Evolutionary conservation across 2,888 invertebrate genomes (phyloP).

Genomic region (Drosophila multiciliata): DNA sequence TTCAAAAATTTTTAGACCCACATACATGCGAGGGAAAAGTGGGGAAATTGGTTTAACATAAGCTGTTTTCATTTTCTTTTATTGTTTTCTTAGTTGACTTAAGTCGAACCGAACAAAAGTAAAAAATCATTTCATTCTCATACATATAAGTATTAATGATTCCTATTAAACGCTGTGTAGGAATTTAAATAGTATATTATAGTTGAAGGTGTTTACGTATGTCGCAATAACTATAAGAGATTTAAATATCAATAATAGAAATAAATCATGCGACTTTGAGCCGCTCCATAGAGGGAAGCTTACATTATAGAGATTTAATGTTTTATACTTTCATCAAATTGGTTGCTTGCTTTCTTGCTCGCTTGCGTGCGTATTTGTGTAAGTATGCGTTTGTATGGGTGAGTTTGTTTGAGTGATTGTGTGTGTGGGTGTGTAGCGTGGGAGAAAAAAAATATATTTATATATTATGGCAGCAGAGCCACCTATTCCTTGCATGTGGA

Average conservation of each 20-base stretch:
- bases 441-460: conserved; percentile 7
- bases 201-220: conserved; percentile 48
- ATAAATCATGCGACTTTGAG: conserved; percentile 73
- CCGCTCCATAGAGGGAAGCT: conserved; percentile 61
- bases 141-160: conserved; percentile 64
- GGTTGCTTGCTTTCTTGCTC: conserved; percentile 52
- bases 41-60: conserved; percentile 67
- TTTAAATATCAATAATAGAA: conserved; percentile 62
- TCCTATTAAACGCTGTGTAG: conserved; percentile 49
- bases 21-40: conserved; percentile 65
- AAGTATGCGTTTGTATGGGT: conserved; percentile 28
- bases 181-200: conserved; percentile 62
- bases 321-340: conserved; percentile 61
- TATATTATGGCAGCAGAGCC: conserved; percentile 13
- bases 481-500: conserved; percentile 87
- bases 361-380: conserved; percentile 55
- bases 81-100: conserved; percentile 35
- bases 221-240: conserved; percentile 76
- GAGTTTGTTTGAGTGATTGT: conserved; percentile 24
- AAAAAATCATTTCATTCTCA: conserved; percentile 56
- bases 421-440: conserved; percentile 20
- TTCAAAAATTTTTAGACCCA: conserved; percentile 74
- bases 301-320: conserved; percentile 53
- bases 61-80: conserved; percentile 23
- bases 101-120: conserved; percentile 58